These are phyloP conservation scores for Emydoidea blandingii DNA, from an alignment of 2,797 vertebrate genomes.

Conservation along the genomic window DNA sequence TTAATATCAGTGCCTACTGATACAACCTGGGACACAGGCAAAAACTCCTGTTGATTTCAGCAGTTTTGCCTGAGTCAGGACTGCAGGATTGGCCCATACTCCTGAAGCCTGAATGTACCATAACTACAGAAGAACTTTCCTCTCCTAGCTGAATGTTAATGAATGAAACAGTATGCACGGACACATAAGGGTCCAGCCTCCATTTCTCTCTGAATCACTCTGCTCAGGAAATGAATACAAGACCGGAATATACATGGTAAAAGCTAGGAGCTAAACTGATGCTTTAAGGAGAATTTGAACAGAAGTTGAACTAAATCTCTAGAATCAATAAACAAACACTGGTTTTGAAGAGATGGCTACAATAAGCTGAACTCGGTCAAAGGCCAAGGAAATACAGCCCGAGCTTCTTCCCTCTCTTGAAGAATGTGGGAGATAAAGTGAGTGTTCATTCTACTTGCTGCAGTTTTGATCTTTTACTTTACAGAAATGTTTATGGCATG, in stretches of 20 bases:
- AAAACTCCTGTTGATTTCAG: neutral
- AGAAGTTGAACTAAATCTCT: conserved; percentile 18
- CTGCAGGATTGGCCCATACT: neutral
- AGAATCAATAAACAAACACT: conserved; percentile 61
- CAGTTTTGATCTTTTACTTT: conserved; percentile 77
- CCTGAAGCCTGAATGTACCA: neutral
- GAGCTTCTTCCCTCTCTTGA: neutral
- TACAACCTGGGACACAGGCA: accelerated
- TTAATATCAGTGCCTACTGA: accelerated
- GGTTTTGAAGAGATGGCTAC: conserved; percentile 54
- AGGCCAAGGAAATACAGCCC: neutral
- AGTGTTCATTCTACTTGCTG: conserved; percentile 60
- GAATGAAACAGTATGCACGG: accelerated
- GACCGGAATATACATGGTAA: neutral
- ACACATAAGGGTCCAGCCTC: accelerated
- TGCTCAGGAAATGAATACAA: neutral
- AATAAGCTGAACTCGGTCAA: conserved; percentile 44
- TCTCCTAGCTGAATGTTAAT: neutral
- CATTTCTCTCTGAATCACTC: neutral
- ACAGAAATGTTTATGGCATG: conserved; percentile 83
- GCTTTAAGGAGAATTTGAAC: neutral
- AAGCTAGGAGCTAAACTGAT: neutral
- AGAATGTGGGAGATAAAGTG: conserved; percentile 42
- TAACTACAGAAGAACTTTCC: neutral
- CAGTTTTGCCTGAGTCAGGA: neutral